A percentile compares a stretch with the other conserved stretches of the same genome.
phyloP scores from a whole-genome alignment of 2,797 vertebrate species.

The Agapornis canus region DNA sequence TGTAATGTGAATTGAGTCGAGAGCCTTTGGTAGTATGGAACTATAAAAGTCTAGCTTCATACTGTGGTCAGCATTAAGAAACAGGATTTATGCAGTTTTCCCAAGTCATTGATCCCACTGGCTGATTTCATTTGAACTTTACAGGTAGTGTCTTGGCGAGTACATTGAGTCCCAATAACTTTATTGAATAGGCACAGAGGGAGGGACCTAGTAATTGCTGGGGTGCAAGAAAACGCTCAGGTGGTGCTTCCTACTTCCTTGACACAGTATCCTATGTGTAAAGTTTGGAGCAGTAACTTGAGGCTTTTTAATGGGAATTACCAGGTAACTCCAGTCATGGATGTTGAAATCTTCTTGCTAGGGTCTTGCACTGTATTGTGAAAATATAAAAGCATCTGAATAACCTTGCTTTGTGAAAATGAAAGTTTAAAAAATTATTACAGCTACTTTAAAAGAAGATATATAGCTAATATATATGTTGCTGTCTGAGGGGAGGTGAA shows the following conservation, averaged over 20 bases:
- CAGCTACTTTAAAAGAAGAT: not conserved
- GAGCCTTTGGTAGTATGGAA: not conserved
- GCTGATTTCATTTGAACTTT: not conserved
- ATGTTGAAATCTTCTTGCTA: not conserved
- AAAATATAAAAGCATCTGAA: not conserved
- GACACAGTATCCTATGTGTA: fast-evolving
- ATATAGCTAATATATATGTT: not conserved
- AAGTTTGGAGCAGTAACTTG: not conserved
- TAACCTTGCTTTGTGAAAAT: not conserved
- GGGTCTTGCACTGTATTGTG: not conserved
- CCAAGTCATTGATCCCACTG: not conserved
- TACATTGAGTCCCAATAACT: not conserved
- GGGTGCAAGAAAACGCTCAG: not conserved
- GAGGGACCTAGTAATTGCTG: not conserved
- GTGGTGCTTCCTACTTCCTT: not conserved
- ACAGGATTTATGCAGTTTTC: not conserved
- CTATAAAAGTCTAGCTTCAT: not conserved
- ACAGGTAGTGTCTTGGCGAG: not conserved
- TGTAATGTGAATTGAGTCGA: not conserved
- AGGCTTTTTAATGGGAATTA: not conserved
- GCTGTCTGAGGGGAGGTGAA: not conserved
- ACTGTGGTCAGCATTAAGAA: not conserved
- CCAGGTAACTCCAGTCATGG: not conserved
- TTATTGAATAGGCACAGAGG: not conserved
- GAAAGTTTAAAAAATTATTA: not conserved